Base-by-base conservation (phyloP, 2,888 invertebrate genomes). In the Zonitis immaculata region DNA sequence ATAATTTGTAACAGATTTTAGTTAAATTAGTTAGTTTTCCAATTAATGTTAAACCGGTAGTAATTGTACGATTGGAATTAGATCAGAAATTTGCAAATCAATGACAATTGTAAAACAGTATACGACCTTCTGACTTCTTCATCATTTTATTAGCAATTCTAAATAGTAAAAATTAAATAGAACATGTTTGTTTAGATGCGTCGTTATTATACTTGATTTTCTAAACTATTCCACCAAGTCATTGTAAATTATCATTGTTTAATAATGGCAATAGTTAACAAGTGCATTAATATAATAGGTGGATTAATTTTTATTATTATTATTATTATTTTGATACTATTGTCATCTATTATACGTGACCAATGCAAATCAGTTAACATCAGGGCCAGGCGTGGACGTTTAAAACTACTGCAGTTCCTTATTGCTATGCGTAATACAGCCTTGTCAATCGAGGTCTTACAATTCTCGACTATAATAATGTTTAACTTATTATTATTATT, bases 371-470 rank as follows among this genome's bases (percentile, higher is more conserved):
- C 16, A 59, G 49, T 59, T 63, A 61, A 52, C 60, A 62, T 66
- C 68, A 69, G 62, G 67, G 67, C 60, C 66, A 63, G 63, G 63
- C 66, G 63, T 67, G 64, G 67, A 67, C 61, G 62, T 57, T 45
- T 49, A 48, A 51, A 47, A 48, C 47, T 59, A 55, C 50, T 70
- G 65, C 66, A 70, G 69, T 71, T 71, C 70, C 71, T 70, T 70
- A 71, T 71, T 70, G 63, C 66, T 66, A 66, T 71, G 70, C 70
- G 71, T 71, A 71, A 69, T 68, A 57, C 67, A 69, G 66, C 71
- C 71, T 71, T 70, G 70, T 57, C 55, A 50, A 64, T 62, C 70
- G 69, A 71, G 71, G 71, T 71, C 67, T 66, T 54, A 53, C 58
- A 61, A 61, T 64, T 64, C 60, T 61, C 61, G 59, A 54, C 60